Conservation (phyloP, 2,888 invertebrate species). For the Imbricaverruca yamaguchii region DNA sequence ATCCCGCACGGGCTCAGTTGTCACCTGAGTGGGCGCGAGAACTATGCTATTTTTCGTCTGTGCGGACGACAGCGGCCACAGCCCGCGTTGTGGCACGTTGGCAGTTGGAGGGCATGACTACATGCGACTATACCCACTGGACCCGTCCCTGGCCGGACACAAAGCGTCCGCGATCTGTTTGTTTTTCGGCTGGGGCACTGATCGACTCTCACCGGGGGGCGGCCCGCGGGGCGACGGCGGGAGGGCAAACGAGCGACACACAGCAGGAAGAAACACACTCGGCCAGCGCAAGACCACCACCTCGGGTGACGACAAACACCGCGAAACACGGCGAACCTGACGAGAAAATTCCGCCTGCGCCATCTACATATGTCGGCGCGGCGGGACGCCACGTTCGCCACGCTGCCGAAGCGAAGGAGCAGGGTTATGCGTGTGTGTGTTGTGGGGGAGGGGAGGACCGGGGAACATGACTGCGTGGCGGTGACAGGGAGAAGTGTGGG, state of each 20-base stretch:
- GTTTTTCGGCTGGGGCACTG: background rate
- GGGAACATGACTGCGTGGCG: background rate
- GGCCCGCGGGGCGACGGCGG: background rate
- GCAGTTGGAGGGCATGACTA: too few species aligned
- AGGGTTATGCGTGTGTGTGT: background rate
- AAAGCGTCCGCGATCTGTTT: background rate
- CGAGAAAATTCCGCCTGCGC: conserved; percentile 3
- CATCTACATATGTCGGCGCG: background rate
- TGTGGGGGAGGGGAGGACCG: background rate
- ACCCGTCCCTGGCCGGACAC: too few species aligned
- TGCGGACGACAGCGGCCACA: too few species aligned
- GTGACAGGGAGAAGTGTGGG: background rate
- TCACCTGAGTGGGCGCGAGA: too few species aligned
- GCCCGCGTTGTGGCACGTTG: too few species aligned
- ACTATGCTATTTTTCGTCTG: too few species aligned
- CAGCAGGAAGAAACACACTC: conserved; percentile 13
- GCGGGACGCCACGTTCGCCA: background rate
- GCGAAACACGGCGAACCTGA: background rate
- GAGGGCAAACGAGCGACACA: background rate
- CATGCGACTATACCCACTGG: too few species aligned
- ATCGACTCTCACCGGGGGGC: background rate
- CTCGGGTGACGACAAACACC: background rate
- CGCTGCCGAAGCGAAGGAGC: background rate
- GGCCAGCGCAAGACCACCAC: background rate
- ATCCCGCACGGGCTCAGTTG: too few species aligned